Conservation (phyloP, 1,140 invertebrate species). For the Drosophila yakuba region DNA sequence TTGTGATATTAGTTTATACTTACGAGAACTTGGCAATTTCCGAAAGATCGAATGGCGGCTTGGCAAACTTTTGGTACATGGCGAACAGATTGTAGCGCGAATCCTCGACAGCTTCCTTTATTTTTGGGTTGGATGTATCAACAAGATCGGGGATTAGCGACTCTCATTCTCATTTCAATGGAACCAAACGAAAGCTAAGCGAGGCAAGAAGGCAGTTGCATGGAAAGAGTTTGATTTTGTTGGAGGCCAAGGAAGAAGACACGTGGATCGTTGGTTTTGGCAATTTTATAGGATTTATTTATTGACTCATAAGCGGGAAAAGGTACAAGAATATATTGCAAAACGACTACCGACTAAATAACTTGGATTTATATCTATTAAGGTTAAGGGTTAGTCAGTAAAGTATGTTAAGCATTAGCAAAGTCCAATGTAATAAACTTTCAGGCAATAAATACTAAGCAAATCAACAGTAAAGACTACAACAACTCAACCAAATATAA, state of each 20-base stretch:
- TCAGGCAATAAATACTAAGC: conserved; percentile 10
- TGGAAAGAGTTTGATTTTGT: conserved; percentile 1
- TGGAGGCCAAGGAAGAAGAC: conserved; percentile 51
- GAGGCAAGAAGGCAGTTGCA: conserved; percentile 27
- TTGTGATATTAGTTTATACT: conserved; percentile 33
- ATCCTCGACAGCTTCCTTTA: conserved; percentile 80
- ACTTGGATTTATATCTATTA: conserved; percentile 18
- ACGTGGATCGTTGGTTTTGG: conserved; percentile 50
- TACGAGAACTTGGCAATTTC: conserved; percentile 84
- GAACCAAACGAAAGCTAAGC: conserved; percentile 38
- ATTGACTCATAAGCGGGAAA: conserved; percentile 45
- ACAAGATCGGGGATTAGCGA: conserved; percentile 48
- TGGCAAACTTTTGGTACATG: conserved; percentile 84
- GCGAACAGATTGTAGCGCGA: conserved; percentile 83
- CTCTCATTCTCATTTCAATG: conserved; percentile 19
- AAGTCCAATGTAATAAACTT: neutral
- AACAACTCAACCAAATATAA: conserved; percentile 5
- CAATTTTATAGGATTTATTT: conserved; percentile 53
- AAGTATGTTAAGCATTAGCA: conserved; percentile 1
- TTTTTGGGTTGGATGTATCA: conserved; percentile 30
- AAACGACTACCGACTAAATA: conserved; percentile 55
- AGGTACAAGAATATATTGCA: conserved; percentile 63
- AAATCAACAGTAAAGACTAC: conserved; percentile 2
- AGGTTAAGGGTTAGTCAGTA: neutral
- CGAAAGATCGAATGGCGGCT: conserved; percentile 81